phyloP scores from a whole-genome alignment of 2,797 vertebrate species.

The Sebastiscus albofasciatus region DNA sequence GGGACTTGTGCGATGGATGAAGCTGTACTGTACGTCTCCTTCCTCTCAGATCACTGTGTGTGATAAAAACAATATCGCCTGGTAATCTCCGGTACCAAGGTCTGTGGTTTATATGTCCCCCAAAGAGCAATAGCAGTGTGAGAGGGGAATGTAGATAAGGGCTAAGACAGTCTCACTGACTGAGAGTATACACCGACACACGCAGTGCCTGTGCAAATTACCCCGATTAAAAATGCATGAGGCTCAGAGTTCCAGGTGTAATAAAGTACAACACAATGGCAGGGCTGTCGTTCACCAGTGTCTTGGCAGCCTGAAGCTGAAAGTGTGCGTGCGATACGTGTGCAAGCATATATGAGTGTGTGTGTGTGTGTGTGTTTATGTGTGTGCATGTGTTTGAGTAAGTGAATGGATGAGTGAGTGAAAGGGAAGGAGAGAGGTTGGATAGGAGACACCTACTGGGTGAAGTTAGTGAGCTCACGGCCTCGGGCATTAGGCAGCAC shows the following conservation, averaged over 20 bases:
- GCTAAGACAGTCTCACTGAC: constrained; percentile 54
- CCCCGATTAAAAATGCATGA: constrained; percentile 86
- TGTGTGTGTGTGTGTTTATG: background rate
- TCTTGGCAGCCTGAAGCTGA: constrained; percentile 54
- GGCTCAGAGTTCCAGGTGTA: constrained; percentile 80
- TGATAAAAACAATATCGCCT: constrained; percentile 60
- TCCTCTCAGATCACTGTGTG: constrained; percentile 27
- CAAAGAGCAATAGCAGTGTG: constrained; percentile 58
- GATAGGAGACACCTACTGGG: constrained; percentile 53
- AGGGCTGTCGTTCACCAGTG: constrained; percentile 61
- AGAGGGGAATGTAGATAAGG: constrained; percentile 66
- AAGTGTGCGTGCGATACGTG: constrained; percentile 11
- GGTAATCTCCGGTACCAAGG: constrained; percentile 54
- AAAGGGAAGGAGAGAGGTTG: background rate
- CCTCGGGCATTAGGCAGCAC: constrained; percentile 37
- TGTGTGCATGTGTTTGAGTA: background rate
- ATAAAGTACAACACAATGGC: constrained; percentile 77
- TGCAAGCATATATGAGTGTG: constrained; percentile 11
- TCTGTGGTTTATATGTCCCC: constrained; percentile 53
- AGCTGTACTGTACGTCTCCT: background rate
- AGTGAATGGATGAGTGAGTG: constrained; percentile 13
- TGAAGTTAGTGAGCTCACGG: constrained; percentile 32
- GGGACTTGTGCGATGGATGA: constrained; percentile 5
- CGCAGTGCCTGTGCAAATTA: constrained; percentile 77
- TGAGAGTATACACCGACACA: constrained; percentile 56